Conservation (phyloP, 1,140 invertebrate genomes). For the Drosophila cardini region DNA sequence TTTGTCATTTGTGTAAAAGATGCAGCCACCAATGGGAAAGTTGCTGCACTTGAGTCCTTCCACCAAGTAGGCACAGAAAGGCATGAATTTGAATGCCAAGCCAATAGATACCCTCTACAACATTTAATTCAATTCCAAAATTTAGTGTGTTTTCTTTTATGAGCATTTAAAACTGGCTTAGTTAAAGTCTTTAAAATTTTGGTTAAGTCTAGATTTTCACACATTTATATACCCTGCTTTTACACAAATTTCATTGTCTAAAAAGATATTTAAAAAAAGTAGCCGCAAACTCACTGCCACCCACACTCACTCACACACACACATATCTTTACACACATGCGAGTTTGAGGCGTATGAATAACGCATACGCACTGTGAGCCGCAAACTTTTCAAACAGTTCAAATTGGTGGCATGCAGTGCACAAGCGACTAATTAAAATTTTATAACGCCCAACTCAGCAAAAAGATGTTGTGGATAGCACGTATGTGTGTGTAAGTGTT, state of each 20-base stretch:
- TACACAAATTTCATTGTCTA: background rate
- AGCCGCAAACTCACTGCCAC: background rate
- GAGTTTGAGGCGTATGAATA: conserved; percentile 65
- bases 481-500: background rate
- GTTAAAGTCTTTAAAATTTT: background rate
- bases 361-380: conserved; percentile 74
- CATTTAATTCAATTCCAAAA: too few species aligned
- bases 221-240: conserved; percentile 45
- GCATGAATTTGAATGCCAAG: background rate
- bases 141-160: background rate
- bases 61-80: conserved; percentile 9
- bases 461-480: conserved; percentile 21
- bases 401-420: conserved; percentile 73
- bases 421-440: conserved; percentile 80
- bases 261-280: conserved; percentile 12
- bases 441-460: conserved; percentile 61
- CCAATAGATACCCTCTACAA: background rate
- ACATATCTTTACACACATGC: background rate
- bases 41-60: conserved; percentile 66
- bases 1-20: conserved; percentile 82
- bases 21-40: conserved; percentile 56
- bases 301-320: background rate
- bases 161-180: background rate
- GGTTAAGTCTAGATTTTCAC: background rate
- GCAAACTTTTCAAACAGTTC: conserved; percentile 76